A percentile compares a stretch with the other conserved stretches of the same genome.
Evolutionary conservation across 2,797 vertebrate genomes (phyloP).

Genomic region (Helarctos malayanus): DNA sequence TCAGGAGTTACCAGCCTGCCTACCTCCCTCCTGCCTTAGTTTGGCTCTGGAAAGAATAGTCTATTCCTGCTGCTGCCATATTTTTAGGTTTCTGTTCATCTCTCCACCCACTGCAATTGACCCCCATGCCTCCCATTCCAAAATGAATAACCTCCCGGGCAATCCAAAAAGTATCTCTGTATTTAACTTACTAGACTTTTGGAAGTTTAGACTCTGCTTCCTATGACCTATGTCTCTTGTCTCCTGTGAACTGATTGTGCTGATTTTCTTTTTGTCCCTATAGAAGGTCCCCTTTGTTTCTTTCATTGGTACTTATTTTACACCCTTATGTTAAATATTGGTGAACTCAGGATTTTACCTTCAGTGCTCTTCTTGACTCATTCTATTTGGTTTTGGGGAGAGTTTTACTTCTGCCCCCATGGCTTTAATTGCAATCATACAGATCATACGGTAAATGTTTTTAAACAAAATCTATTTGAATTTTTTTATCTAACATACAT

Average conservation of each 20-base stretch:
- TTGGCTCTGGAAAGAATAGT: neutral
- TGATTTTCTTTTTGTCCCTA: neutral
- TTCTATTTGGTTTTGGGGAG: neutral
- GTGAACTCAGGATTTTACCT: neutral
- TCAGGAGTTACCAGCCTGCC: neutral
- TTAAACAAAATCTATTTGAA: constrained; percentile 1
- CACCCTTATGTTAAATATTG: neutral
- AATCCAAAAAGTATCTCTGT: neutral
- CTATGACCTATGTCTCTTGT: neutral
- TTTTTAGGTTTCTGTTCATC: neutral
- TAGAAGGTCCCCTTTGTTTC: neutral
- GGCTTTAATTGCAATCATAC: neutral
- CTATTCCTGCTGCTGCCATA: neutral
- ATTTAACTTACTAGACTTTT: neutral
- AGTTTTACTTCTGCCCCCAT: neutral
- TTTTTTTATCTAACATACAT: neutral
- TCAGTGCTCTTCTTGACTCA: neutral
- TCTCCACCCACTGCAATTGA: neutral
- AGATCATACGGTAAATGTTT: neutral
- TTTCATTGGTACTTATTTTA: neutral
- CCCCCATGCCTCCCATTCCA: accelerated
- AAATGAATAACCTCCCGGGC: neutral
- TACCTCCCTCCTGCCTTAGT: neutral
- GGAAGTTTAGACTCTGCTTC: neutral
- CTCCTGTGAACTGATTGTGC: neutral